Evolutionary conservation across 2,113 vertebrate species (phyloP), one percentile per base, ranked within the genome.

Genomic region (Anoplopoma fimbria): DNA sequence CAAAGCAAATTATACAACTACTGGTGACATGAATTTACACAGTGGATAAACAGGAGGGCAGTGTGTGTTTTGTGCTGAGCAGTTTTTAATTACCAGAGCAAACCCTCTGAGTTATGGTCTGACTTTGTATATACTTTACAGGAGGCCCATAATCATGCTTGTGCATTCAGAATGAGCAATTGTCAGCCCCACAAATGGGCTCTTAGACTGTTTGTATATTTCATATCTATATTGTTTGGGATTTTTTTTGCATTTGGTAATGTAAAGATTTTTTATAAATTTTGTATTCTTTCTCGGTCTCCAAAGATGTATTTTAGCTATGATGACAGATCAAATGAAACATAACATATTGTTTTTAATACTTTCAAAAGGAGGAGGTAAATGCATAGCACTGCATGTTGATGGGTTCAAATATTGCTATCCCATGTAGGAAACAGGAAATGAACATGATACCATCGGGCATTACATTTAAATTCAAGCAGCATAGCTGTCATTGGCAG

Each of bases 41-140:
- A 62, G 65, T 34, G 68, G 36, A 53, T 87, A 65, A 51, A 77
- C 23, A 77, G 58, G 2, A 57, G 27, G 53, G 34, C 60, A 38
- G 21, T 77, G 71, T 65, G 71, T 69, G 34, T 31, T 58, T n/a
- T 67, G 74, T 73, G 49, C 31, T 40, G 58, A 85, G 40, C 34
- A 57, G 40, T n/a, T 70, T 79, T 77, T 80, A 85, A 87, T 85
- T 87, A 74, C 25, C 58, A 69, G 49, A 84, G 64, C 77, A 73
- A 89, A 82, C 19, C 6, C n/a, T 64, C 29, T 49, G 27, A 78
- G 60, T 42, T 49, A 58, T 19, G 23, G 34, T 42, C 9, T 71
- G 42, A 10, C 12, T 58, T 65, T 67, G 27, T 38, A 27, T 33
- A 47, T 23, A 82, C 9, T 69, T 29, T 23, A 33, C 42, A 49